Base-by-base conservation (phyloP, 2,797 vertebrate species). In the Rhynchotus rufescens region DNA sequence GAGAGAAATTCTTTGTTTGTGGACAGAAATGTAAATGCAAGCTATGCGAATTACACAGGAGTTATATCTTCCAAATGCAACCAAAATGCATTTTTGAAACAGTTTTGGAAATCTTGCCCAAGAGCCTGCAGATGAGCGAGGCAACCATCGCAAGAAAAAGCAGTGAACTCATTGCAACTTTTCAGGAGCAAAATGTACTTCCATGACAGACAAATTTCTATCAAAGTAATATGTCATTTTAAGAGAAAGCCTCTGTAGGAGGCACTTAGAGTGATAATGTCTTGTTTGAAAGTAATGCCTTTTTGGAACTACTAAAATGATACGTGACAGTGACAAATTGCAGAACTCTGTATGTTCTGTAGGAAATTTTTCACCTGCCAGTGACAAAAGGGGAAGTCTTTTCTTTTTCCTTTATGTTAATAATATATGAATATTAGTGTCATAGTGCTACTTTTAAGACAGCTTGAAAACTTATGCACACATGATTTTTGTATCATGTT, bases 331-430 rank as follows among this genome's bases (percentile, higher is more conserved):
- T 65, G 49, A 44, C 38, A 56, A 44, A 65, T 65, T 22, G 4
- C 62, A 57, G 76, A 36, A 28, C 60, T 44, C 38, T 42, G 34
- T 66, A 34, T 78, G 56, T 65, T 71, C 34, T 49, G 22, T 71
- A 21, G 20, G 52, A 52, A 52, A 38, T 10, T 13, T 69, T 66
- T n/a, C 52, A 44, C 64, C 40, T 56, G 51, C 49, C n/a, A 28
- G 8, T 45, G 76, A 65, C 36, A 32, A 54, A 79, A 66, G 42
- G 62, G 26, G 26, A 79, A 66, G 25, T 66, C n/a, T 57, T 77
- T 89, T 83, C 25, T 85, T 87, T 76, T 75, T 89, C 40, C 19
- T 94, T 87, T 90, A 30, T 45, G 12, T 19, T 56, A 56, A n/a
- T 56, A 52, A 38, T 71, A 38, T 93, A 47, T 51, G 26, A 93